A percentile compares a stretch with the other conserved stretches of the same genome.
Evolutionary conservation across 2,113 vertebrate species (phyloP).

Genomic region (Dolichallabes microphthalmus): DNA sequence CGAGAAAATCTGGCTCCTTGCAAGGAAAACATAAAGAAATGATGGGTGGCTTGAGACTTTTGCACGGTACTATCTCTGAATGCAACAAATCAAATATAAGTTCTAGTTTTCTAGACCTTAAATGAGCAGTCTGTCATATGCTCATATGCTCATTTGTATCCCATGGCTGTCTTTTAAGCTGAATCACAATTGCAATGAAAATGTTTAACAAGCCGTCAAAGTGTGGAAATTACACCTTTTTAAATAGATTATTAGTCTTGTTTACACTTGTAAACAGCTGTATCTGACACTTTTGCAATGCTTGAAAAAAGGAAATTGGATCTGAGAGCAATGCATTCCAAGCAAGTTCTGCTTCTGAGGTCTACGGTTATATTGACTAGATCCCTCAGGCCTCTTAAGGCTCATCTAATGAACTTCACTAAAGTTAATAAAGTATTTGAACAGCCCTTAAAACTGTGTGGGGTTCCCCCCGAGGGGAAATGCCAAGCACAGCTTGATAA

Average conservation of each 20-base stretch:
- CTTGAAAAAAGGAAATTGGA: conserved; percentile 20
- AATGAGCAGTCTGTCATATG: background rate
- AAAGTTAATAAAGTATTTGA: conserved; percentile 29
- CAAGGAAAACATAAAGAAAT: no score
- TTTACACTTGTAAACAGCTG: conserved; percentile 18
- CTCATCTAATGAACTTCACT: conserved; percentile 19
- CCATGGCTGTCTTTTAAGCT: background rate
- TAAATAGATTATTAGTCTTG: conserved; percentile 25
- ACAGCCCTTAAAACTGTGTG: conserved; percentile 21
- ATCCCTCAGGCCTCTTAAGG: conserved; percentile 22
- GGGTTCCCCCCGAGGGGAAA: conserved; percentile 3
- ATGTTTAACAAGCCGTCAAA: background rate
- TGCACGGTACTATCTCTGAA: background rate
- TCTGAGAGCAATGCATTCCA: background rate
- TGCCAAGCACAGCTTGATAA: conserved; percentile 1
- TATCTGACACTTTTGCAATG: background rate
- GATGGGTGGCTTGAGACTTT: no score
- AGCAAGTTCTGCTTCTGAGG: conserved; percentile 11
- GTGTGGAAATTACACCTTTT: background rate
- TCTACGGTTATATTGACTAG: conserved; percentile 17
- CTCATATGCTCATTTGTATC: no score
- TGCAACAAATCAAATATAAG: background rate
- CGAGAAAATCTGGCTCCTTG: no score
- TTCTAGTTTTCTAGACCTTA: background rate
- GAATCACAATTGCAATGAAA: conserved; percentile 4